These are phyloP conservation scores for Plemyria rubiginata DNA, from an alignment of 2,888 invertebrate species.

Conservation along the genomic window DNA sequence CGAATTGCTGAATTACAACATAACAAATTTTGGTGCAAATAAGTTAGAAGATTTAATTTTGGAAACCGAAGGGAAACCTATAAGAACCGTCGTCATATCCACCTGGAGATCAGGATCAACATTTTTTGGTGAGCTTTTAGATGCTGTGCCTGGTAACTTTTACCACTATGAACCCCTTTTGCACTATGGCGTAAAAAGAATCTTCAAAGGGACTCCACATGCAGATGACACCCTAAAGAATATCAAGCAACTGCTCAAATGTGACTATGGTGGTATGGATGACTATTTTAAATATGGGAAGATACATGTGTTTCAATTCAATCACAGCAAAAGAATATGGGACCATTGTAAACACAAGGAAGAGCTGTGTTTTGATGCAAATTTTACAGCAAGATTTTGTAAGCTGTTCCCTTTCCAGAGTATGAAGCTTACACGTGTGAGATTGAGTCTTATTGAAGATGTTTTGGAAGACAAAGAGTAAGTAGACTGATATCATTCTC, in stretches of 20 bases:
- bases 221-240: slow-evolving; percentile 88
- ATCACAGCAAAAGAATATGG: slow-evolving; percentile 93
- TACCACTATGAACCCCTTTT: slow-evolving; percentile 96
- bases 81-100: slow-evolving; percentile 92
- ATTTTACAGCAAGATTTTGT: slow-evolving; percentile 91
- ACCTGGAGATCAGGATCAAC: slow-evolving; percentile 97
- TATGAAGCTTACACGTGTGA: slow-evolving; percentile 93
- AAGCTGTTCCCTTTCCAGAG: slow-evolving; percentile 94
- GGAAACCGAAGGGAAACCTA: slow-evolving; percentile 88
- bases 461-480: slow-evolving; percentile 89
- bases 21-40: slow-evolving; percentile 68
- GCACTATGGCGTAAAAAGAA: slow-evolving; percentile 92
- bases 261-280: slow-evolving; percentile 90
- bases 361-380: slow-evolving; percentile 77
- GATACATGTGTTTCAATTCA: slow-evolving; percentile 91
- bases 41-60: slow-evolving; percentile 88
- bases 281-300: slow-evolving; percentile 92
- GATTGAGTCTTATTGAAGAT: slow-evolving; percentile 89
- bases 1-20: slow-evolving; percentile 72
- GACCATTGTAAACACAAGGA: slow-evolving; percentile 88
- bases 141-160: slow-evolving; percentile 93
- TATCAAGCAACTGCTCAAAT: slow-evolving; percentile 89
- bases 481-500: slow-evolving; percentile 55
- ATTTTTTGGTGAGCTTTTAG: slow-evolving; percentile 93
- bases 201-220: slow-evolving; percentile 88